Conservation (phyloP, 1,140 invertebrate genomes). For the Globodera rostochiensis region DNA sequence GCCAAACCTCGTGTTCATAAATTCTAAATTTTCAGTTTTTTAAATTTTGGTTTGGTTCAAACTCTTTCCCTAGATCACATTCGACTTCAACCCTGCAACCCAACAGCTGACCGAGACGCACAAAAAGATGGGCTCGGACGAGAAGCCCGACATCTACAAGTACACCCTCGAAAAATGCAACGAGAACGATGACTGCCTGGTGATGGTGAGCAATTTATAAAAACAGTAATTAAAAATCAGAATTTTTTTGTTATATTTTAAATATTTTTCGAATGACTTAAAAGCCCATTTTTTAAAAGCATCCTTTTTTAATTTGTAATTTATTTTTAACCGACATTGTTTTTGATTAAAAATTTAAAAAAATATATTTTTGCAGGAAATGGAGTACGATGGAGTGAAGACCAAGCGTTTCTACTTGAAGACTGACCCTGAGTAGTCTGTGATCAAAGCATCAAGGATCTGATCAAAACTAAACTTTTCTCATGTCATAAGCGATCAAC, state of each 20-base stretch:
- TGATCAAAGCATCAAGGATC: too few relatives aligned
- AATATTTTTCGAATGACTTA: too few relatives aligned
- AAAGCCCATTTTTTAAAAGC: too few relatives aligned
- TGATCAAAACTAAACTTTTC: too few relatives aligned
- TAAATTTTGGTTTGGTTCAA: neutral
- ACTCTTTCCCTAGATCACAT: conserved; percentile 39
- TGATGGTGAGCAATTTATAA: conserved; percentile 34
- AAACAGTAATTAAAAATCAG: conserved; percentile 20
- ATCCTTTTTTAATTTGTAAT: too few relatives aligned
- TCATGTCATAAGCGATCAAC: too few relatives aligned
- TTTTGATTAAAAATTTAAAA: neutral
- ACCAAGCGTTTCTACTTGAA: conserved; percentile 46
- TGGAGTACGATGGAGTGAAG: conserved; percentile 42
- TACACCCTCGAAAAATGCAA: conserved; percentile 34
- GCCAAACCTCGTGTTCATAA: conserved; percentile 5
- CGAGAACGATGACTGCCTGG: conserved; percentile 31
- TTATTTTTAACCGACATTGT: too few relatives aligned
- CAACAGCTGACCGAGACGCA: conserved; percentile 41
- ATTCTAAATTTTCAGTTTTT: neutral
- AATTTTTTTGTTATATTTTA: neutral
- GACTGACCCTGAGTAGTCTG: neutral
- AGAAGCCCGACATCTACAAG: conserved; percentile 34
- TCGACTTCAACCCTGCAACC: conserved; percentile 35
- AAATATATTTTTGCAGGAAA: conserved; percentile 30
- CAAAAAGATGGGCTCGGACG: conserved; percentile 28